Evolutionary conservation across 2,113 vertebrate species (phyloP).

Genomic region (Cavia aperea): DNA sequence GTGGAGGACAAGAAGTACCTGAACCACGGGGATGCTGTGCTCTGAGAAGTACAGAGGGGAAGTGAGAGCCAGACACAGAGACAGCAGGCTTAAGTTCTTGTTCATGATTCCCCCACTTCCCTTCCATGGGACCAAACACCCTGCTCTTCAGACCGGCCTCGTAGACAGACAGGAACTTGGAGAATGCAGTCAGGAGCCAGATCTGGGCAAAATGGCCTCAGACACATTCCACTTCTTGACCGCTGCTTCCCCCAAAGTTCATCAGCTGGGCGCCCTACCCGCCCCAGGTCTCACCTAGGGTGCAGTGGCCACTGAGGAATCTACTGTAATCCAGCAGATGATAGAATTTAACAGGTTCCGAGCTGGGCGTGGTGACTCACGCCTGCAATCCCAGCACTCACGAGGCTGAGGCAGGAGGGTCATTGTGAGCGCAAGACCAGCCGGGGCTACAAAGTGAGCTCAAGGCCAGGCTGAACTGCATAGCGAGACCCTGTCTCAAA

Average conservation of each 20-base stretch:
- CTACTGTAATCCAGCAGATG: not conserved
- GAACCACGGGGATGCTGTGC: not conserved
- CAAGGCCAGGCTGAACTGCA: too few species aligned
- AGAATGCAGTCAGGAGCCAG: not conserved
- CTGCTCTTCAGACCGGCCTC: not conserved
- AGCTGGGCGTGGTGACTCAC: too few species aligned
- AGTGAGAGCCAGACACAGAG: not conserved
- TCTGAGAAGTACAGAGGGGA: constrained; percentile 6
- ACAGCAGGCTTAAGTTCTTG: not conserved
- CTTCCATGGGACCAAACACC: not conserved
- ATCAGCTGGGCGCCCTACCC: not conserved
- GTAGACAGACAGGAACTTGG: constrained; percentile 6
- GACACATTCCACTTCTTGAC: not conserved
- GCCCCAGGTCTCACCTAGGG: not conserved
- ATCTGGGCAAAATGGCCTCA: not conserved
- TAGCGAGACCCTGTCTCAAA: too few species aligned
- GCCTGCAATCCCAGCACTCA: too few species aligned
- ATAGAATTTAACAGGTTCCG: not conserved
- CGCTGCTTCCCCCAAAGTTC: accelerated
- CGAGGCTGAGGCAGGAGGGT: too few species aligned
- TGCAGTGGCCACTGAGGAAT: not conserved
- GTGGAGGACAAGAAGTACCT: not conserved
- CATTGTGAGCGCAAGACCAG: too few species aligned
- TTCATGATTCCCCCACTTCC: constrained; percentile 13
- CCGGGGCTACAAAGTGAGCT: too few species aligned